A percentile compares a stretch with the other conserved stretches of the same genome.
These are phyloP conservation scores for Cebus imitator DNA, from an alignment of 2,113 vertebrate species.

Conservation along the genomic window DNA sequence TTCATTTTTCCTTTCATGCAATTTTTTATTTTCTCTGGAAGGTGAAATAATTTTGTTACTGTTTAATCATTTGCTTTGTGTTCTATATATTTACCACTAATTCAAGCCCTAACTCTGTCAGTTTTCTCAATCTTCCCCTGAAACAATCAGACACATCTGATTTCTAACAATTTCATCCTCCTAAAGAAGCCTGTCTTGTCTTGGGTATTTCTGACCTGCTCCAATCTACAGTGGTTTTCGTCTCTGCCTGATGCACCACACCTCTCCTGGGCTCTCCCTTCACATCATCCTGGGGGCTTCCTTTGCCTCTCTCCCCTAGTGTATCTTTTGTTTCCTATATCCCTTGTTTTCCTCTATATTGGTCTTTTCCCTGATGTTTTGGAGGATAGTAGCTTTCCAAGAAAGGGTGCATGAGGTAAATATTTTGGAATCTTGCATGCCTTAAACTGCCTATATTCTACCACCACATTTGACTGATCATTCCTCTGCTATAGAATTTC, in stretches of 20 bases:
- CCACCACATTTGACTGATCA: neutral
- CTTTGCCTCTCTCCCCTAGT: neutral
- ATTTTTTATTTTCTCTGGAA: neutral
- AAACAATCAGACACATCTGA: neutral
- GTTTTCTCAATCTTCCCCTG: neutral
- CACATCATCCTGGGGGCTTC: too few relatives aligned
- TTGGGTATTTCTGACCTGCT: neutral
- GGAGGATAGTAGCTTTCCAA: neutral
- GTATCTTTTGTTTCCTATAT: neutral
- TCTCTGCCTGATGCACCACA: neutral
- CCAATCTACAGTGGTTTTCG: neutral
- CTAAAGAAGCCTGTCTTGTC: neutral
- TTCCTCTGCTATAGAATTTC: neutral
- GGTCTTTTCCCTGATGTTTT: neutral
- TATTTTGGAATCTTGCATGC: neutral
- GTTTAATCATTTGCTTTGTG: neutral
- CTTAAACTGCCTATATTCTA: neutral
- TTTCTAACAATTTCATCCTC: neutral
- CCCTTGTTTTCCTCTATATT: neutral
- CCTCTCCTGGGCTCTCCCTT: neutral
- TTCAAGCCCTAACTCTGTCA: neutral
- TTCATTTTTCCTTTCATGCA: neutral
- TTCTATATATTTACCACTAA: neutral
- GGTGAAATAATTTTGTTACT: neutral
- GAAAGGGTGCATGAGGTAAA: neutral